phyloP scores from a whole-genome alignment of 2,113 vertebrate species.

The Corvus moneduloides region DNA sequence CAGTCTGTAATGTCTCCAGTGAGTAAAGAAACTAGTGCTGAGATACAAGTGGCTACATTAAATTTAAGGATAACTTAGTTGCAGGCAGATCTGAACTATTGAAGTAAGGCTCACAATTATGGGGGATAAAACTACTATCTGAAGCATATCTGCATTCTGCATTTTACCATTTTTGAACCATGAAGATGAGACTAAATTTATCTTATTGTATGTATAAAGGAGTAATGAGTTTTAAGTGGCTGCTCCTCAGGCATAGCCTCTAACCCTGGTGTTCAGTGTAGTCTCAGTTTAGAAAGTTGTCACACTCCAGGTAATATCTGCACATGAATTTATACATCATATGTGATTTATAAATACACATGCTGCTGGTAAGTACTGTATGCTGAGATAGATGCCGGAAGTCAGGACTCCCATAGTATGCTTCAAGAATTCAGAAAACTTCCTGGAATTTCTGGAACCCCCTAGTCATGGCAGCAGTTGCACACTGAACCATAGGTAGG shows the following conservation, averaged over 20 bases:
- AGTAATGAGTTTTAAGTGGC: not conserved
- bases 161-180: not conserved
- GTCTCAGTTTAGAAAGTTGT: not conserved
- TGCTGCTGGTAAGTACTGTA: not conserved
- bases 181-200: not conserved
- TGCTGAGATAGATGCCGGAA: not conserved
- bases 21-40: not conserved
- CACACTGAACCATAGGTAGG: not conserved
- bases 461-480: not conserved
- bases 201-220: not conserved
- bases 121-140: not conserved
- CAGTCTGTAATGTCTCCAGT: not conserved
- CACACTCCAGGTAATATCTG: not conserved
- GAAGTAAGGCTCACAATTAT: not conserved
- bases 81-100: not conserved
- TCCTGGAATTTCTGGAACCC: conserved; percentile 42
- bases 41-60: not conserved
- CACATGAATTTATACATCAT: not conserved
- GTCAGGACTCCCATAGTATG: not conserved
- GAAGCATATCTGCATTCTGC: not conserved
- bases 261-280: not conserved
- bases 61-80: not conserved
- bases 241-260: not conserved
- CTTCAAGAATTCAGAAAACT: conserved; percentile 7
- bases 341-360: not conserved